Evolutionary conservation across 1,140 invertebrate genomes (phyloP).

Genomic region (Orchestia grillus): DNA sequence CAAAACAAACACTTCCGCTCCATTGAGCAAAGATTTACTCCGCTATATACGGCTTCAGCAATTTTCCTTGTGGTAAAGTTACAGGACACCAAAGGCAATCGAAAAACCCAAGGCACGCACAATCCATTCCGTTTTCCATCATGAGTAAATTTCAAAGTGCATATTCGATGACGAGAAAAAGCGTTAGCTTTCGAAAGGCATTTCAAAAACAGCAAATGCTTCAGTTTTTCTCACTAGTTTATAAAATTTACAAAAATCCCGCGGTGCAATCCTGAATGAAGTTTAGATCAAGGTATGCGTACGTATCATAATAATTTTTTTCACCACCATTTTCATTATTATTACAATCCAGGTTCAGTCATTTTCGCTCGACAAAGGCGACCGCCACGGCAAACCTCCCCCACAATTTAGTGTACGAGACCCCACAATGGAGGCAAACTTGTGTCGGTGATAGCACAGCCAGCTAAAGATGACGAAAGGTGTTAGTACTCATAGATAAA

Average conservation of each 20-base stretch:
- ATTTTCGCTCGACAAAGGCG: no score
- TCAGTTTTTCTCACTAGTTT: not conserved
- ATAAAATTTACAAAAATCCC: not conserved
- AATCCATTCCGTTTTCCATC: not conserved
- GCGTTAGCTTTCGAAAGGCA: not conserved
- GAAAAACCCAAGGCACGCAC: not conserved
- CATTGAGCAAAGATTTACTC: not conserved
- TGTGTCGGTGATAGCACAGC: no score
- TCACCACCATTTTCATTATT: no score
- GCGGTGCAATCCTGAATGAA: no score
- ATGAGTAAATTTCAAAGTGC: not conserved
- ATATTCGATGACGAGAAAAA: not conserved
- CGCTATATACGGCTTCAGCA: not conserved
- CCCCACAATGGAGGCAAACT: no score
- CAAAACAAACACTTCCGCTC: constrained; percentile 7
- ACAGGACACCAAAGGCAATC: not conserved
- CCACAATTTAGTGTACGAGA: no score
- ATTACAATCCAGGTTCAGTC: no score
- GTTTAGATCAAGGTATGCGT: no score
- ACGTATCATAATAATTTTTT: no score
- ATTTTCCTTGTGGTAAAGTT: not conserved
- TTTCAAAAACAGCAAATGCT: not conserved
- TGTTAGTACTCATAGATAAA: no score
- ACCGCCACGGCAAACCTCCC: no score
- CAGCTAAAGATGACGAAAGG: no score